phyloP scores from a whole-genome alignment of 1,140 invertebrate genomes.

The Amyelois transitella region DNA sequence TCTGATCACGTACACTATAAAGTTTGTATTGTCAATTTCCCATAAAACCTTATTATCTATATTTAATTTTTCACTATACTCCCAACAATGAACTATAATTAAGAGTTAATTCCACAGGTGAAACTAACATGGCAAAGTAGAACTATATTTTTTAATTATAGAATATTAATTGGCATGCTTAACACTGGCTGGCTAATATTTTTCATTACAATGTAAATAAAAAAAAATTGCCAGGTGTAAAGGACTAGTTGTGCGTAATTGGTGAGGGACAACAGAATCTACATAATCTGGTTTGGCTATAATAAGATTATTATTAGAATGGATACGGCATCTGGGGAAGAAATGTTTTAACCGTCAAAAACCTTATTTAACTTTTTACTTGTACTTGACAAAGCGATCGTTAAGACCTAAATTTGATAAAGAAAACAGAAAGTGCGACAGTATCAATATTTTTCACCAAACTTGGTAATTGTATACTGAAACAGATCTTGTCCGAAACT shows the following conservation, averaged over 20 bases:
- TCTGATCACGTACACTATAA: too few species aligned
- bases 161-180: conserved; percentile 1
- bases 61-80: neutral
- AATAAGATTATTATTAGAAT: conserved; percentile 8
- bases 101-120: neutral
- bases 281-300: conserved; percentile 35
- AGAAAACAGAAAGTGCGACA: too few species aligned
- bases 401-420: too few species aligned
- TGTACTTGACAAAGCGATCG: too few species aligned
- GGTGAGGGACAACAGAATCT: conserved; percentile 29
- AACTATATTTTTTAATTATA: neutral
- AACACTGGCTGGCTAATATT: conserved; percentile 27
- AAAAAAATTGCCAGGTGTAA: conserved; percentile 27
- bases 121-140: neutral
- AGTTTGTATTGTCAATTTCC: too few species aligned
- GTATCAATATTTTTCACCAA: too few species aligned
- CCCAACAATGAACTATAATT: neutral
- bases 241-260: conserved; percentile 24
- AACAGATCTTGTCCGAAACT: too few species aligned
- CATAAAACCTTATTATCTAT: too few species aligned
- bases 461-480: too few species aligned
- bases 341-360: neutral
- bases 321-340: conserved; percentile 6
- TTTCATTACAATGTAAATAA: conserved; percentile 29
- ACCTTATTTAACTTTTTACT: too few species aligned